These are phyloP conservation scores for Erebia epiphron DNA, from an alignment of 2,888 invertebrate species.

Conservation along the genomic window DNA sequence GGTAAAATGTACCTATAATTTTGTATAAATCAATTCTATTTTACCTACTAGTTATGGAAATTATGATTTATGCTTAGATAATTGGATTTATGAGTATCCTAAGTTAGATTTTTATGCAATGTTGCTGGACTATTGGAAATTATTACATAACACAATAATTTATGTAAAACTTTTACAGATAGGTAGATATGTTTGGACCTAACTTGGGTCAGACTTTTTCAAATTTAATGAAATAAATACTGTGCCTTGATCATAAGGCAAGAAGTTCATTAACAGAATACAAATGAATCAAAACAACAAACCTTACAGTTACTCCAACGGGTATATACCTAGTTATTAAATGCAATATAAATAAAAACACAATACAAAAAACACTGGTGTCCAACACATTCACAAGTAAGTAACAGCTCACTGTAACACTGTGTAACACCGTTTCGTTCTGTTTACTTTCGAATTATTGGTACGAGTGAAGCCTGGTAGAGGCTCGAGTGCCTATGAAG, in stretches of 20 bases:
- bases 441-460: conserved; percentile 41
- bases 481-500: conserved; percentile 44
- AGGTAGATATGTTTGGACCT: not conserved
- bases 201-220: not conserved
- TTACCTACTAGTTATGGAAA: too few relatives aligned
- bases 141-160: too few relatives aligned
- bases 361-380: conserved; percentile 14
- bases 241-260: not conserved
- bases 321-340: conserved; percentile 21
- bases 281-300: conserved; percentile 53
- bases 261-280: conserved; percentile 31
- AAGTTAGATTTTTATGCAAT: too few relatives aligned
- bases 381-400: conserved; percentile 45
- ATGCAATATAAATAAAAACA: not conserved
- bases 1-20: too few relatives aligned
- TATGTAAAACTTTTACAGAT: not conserved
- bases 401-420: conserved; percentile 38
- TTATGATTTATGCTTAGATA: too few relatives aligned
- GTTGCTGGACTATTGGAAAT: too few relatives aligned
- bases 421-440: conserved; percentile 40
- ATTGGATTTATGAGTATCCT: too few relatives aligned
- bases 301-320: conserved; percentile 70
- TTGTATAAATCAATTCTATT: too few relatives aligned
- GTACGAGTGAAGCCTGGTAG: conserved; percentile 9
- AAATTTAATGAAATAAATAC: not conserved